Evolutionary conservation across 2,888 invertebrate genomes (phyloP).

Genomic region (Heliothis peltigera): DNA sequence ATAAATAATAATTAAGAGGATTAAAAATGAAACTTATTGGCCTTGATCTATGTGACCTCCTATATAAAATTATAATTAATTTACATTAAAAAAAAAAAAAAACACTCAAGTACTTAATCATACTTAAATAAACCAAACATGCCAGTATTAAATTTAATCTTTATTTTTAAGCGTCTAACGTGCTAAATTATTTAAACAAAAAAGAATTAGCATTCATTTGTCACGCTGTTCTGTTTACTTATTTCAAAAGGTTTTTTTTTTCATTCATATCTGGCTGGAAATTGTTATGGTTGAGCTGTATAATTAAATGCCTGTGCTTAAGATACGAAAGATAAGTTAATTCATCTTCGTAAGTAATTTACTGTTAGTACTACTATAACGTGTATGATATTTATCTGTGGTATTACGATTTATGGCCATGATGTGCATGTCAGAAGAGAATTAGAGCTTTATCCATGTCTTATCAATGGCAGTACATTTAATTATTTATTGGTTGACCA

Average conservation of each 20-base stretch:
- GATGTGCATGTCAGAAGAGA: conserved; percentile 14
- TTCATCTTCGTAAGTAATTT: conserved; percentile 27
- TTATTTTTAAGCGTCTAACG: conserved; percentile 1
- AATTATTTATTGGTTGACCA: background rate
- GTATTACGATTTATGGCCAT: conserved; percentile 28
- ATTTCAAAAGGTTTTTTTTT: background rate
- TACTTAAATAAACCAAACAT: conserved; percentile 9
- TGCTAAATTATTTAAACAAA: background rate
- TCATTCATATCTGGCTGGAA: background rate
- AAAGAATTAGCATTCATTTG: background rate
- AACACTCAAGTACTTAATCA: conserved; percentile 28
- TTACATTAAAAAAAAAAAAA: conserved; percentile 6
- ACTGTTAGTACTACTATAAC: background rate
- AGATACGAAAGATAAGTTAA: conserved; percentile 5
- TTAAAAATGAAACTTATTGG: background rate
- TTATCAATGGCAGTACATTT: background rate
- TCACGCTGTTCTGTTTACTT: conserved; percentile 9
- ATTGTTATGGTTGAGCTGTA: background rate
- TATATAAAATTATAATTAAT: conserved; percentile 18
- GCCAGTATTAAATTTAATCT: background rate
- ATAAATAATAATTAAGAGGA: conserved; percentile 6
- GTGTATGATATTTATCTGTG: background rate
- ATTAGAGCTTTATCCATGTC: conserved; percentile 26
- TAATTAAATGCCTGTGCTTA: conserved; percentile 16
- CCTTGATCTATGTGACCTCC: conserved; percentile 10